Evolutionary conservation across 1,140 invertebrate species (phyloP), one percentile per base, ranked within the genome.

Genomic region (Dinoponera quadriceps): DNA sequence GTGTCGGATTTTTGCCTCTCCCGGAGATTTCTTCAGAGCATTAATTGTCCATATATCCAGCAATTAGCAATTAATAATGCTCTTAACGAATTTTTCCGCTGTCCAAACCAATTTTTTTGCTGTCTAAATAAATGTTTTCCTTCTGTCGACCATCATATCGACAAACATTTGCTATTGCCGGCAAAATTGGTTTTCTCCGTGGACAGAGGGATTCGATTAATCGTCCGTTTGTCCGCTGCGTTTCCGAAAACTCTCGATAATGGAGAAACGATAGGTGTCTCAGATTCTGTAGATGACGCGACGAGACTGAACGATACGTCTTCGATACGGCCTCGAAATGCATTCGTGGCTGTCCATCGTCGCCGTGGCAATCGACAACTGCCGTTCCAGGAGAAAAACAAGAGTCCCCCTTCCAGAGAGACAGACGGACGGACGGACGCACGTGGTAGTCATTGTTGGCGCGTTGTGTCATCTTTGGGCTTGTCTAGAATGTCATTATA

Each of bases 401-500:
- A 71, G 18, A 48, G 29, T 44, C 33, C 75, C 3, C 18, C n/a
- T n/a, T n/a, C n/a, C n/a, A 0, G 7, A 44, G 38, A 44, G 9
- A 33, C 29, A 33, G 63, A 49, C 48, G 48, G 49, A 48, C 27
- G 11, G 18, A 57, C 54, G n/a, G 25, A 13, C 38, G 59, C 82
- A 72, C 82, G 82, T 77, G 82, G 49, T 68, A 77, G 33, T 55
- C 86, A 88, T 88, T 88, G 72, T 77, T 85, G 55, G 66, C 71
- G 74, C 78, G 73, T 88, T 88, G 87, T 88, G 87, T 88, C 87
- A 88, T 88, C 87, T 71, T 51, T 88, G 86, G 86, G 86, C 86
- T 88, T 85, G 86, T 88, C 86, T 44, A 88, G 86, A 88, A 88
- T 82, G 86, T 68, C 60, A 88, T 88, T 88, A 85, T 62, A 49